Conservation (phyloP, 2,888 invertebrate species). For the Dynastes grantii region DNA sequence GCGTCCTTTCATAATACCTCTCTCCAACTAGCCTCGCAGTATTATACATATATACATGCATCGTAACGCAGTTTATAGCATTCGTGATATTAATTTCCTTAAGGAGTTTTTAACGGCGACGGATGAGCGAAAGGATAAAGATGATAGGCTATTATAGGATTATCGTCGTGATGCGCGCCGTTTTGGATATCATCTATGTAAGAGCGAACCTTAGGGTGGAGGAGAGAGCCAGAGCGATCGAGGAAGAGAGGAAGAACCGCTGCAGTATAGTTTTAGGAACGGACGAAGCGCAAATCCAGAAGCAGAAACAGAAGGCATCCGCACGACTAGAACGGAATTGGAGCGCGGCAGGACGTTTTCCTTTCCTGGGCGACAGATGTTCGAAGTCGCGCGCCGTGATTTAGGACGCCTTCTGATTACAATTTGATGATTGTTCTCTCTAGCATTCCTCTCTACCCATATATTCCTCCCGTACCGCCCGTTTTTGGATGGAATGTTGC, state of each 20-base stretch:
- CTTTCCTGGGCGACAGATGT: conserved; percentile 66
- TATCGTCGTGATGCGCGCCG: conserved; percentile 25
- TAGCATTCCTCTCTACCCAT: conserved; percentile 58
- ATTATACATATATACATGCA: background rate
- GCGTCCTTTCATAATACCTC: background rate
- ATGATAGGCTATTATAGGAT: conserved; percentile 43
- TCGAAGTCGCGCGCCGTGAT: conserved; percentile 66
- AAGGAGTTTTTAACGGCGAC: conserved; percentile 12
- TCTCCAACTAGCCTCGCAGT: background rate
- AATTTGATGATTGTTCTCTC: conserved; percentile 71
- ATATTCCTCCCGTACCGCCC: background rate
- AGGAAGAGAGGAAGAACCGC: too few relatives aligned
- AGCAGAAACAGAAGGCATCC: conserved; percentile 41
- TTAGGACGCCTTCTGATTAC: conserved; percentile 70
- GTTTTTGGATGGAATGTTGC: conserved; percentile 58
- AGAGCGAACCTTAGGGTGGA: background rate
- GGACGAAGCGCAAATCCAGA: conserved; percentile 17
- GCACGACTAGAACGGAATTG: conserved; percentile 22
- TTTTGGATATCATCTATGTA: conserved; percentile 22
- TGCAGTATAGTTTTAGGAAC: conserved; percentile 16
- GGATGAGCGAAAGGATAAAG: conserved; percentile 11
- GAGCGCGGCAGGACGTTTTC: conserved; percentile 47
- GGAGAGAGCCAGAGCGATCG: background rate
- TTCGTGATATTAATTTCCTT: background rate
- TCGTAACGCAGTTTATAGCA: background rate